These are phyloP conservation scores for Danaus plexippus DNA, from an alignment of 1,140 invertebrate genomes.

Conservation along the genomic window DNA sequence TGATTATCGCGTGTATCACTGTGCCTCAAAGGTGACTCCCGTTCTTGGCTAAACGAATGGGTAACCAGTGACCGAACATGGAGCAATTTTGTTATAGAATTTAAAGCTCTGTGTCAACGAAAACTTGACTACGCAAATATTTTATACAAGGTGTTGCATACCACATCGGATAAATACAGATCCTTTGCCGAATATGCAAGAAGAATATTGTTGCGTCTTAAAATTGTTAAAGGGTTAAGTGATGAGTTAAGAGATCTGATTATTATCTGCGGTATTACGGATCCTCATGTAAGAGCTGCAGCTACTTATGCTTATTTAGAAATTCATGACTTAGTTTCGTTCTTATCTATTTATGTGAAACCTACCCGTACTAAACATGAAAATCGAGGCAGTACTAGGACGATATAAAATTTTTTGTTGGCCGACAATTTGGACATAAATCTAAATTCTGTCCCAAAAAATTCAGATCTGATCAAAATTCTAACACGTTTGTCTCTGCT, in stretches of 20 bases:
- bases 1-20: no score
- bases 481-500: no score
- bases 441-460: background rate
- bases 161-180: conserved; percentile 2
- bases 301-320: background rate
- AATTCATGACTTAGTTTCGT: conserved; percentile 1
- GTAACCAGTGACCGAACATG: conserved; percentile 19
- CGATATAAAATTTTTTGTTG: background rate
- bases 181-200: conserved; percentile 9
- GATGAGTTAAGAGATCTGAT: background rate
- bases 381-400: no score
- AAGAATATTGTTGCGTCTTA: conserved; percentile 3
- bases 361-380: background rate
- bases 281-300: conserved; percentile 2
- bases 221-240: conserved; percentile 4
- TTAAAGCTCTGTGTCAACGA: conserved; percentile 14
- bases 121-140: conserved; percentile 1
- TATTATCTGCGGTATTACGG: conserved; percentile 3
- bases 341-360: conserved; percentile 6
- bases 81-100: conserved; percentile 25
- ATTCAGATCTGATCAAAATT: background rate
- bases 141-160: conserved; percentile 5
- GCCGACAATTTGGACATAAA: conserved; percentile 4
- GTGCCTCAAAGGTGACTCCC: conserved; percentile 21
- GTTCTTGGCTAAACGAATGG: conserved; percentile 23